Conservation (phyloP, 2,113 vertebrate species). For the Pipa parva region DNA sequence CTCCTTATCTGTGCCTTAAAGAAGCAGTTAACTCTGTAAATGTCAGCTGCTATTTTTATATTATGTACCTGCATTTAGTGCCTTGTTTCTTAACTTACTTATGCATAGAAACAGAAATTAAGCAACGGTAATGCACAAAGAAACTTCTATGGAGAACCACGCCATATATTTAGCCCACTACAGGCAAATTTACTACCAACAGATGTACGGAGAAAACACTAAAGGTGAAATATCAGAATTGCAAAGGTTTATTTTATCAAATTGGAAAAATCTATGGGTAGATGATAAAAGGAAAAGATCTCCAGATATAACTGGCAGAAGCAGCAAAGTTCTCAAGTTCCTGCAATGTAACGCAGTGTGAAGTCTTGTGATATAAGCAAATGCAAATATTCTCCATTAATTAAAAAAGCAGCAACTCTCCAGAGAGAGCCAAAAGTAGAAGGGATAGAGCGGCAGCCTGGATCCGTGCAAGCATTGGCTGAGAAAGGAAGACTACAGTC, state of each 20-base stretch:
- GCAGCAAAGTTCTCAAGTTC: background rate
- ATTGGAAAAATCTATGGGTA: background rate
- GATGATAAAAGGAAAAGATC: background rate
- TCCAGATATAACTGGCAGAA: background rate
- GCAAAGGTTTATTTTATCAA: background rate
- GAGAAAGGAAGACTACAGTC: slow-evolving; percentile 22
- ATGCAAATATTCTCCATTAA: slow-evolving; percentile 1
- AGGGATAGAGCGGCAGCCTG: background rate
- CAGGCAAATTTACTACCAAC: too few species aligned
- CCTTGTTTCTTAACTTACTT: too few species aligned
- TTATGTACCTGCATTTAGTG: too few species aligned
- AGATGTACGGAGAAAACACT: background rate
- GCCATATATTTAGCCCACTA: too few species aligned
- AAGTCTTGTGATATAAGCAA: too few species aligned
- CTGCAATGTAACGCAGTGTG: background rate
- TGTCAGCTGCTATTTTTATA: too few species aligned
- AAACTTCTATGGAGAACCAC: too few species aligned
- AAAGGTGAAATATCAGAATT: background rate
- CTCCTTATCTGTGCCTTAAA: too few species aligned
- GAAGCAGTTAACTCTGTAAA: too few species aligned
- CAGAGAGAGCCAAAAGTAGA: background rate
- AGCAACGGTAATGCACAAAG: too few species aligned
- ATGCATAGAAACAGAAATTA: too few species aligned
- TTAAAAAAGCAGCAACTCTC: slow-evolving; percentile 32
- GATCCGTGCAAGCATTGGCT: background rate